phyloP scores from a whole-genome alignment of 2,113 vertebrate genomes.

The Balaeniceps rex region DNA sequence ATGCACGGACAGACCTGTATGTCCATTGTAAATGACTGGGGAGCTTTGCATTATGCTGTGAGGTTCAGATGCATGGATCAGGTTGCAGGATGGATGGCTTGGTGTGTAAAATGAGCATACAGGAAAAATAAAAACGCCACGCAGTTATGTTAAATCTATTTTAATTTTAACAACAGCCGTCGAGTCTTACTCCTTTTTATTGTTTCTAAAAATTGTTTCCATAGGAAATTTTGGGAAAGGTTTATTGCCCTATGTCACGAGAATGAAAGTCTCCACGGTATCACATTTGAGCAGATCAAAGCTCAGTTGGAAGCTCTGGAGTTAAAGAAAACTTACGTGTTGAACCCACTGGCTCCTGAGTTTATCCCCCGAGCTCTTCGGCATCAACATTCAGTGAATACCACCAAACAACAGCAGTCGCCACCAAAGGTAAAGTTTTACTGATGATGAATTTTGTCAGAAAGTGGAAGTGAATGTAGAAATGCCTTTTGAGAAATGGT shows the following conservation, averaged over 20 bases:
- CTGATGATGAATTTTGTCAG: not conserved
- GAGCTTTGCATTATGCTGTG: not conserved
- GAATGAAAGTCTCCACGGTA: slow-evolving; percentile 94
- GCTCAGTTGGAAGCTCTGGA: slow-evolving; percentile 96
- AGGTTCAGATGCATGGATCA: not conserved
- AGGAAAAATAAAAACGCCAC: not conserved
- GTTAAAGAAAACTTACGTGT: slow-evolving; percentile 98
- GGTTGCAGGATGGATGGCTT: not conserved
- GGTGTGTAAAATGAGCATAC: not conserved
- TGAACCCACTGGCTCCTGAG: slow-evolving; percentile 96
- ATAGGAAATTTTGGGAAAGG: slow-evolving; percentile 98
- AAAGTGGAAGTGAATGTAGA: not conserved
- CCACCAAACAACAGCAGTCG: slow-evolving; percentile 88
- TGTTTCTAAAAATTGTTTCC: slow-evolving; percentile 33
- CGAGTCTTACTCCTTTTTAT: not conserved
- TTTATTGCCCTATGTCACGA: slow-evolving; percentile 97
- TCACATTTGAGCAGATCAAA: slow-evolving; percentile 98
- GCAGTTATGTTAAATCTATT: not conserved
- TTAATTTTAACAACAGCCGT: not conserved
- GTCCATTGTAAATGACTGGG: not conserved
- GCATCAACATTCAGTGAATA: slow-evolving; percentile 77
- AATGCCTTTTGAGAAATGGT: not conserved
- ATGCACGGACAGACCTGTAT: not conserved
- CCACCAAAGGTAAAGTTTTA: slow-evolving; percentile 87
- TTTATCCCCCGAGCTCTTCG: slow-evolving; percentile 95